Conservation (phyloP, 2,888 invertebrate species). For the Choristoneura rosaceana region DNA sequence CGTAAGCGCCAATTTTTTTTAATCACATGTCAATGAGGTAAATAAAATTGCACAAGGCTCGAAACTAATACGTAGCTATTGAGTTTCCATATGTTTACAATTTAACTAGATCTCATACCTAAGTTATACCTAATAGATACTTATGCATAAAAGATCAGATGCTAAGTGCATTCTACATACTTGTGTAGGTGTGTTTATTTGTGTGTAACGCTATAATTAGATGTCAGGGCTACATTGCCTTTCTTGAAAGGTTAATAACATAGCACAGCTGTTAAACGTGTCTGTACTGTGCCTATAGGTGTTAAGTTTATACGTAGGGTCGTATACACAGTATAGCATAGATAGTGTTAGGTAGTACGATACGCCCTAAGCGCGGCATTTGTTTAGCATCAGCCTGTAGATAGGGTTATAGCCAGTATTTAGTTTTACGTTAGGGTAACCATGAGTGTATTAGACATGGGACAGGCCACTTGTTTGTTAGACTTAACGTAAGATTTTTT, state of each 20-base stretch:
- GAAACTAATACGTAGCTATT: too few relatives aligned
- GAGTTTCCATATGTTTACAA: too few relatives aligned
- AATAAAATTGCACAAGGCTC: too few relatives aligned
- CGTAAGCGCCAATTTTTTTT: too few relatives aligned
- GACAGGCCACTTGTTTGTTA: not conserved
- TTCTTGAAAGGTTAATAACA: conserved; percentile 40
- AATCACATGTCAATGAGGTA: too few relatives aligned
- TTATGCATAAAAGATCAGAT: not conserved
- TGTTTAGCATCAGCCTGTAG: conserved; percentile 1
- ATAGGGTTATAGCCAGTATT: not conserved
- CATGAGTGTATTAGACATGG: not conserved
- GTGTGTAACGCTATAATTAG: conserved; percentile 35
- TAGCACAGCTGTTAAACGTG: conserved; percentile 36
- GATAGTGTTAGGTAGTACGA: conserved; percentile 2
- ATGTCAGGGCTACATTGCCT: conserved; percentile 37
- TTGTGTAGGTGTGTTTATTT: conserved; percentile 14
- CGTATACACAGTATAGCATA: not conserved
- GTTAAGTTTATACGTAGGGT: not conserved
- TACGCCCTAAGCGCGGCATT: not conserved
- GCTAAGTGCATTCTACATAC: not conserved
- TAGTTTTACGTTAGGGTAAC: not conserved
- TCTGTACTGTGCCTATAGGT: not conserved
- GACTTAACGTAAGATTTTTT: too few relatives aligned
- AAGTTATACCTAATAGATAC: not conserved
- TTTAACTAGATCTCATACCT: too few relatives aligned